Conservation (phyloP, 2,113 vertebrate genomes). For the Trematomus loennbergii region DNA sequence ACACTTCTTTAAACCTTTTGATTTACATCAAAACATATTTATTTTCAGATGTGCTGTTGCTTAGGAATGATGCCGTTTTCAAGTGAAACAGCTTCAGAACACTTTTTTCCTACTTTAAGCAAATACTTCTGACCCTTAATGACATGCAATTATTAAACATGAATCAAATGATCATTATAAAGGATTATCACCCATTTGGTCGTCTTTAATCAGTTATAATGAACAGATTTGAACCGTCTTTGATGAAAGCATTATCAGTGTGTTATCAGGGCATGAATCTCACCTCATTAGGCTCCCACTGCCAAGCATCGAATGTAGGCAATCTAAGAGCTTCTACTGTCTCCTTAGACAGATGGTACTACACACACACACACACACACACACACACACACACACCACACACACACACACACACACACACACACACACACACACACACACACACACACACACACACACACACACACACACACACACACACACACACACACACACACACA, state of each 20-base stretch:
- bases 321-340: conserved; percentile 91
- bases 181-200: no score
- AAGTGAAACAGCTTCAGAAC: not conserved
- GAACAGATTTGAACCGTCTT: not conserved
- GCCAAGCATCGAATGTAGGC: conserved; percentile 95
- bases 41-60: no score
- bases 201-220: not conserved
- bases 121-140: not conserved
- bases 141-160: not conserved
- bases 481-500: conserved; percentile 56
- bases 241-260: not conserved
- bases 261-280: conserved; percentile 41
- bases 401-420: conserved; percentile 37
- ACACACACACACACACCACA: conserved; percentile 55
- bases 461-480: conserved; percentile 62
- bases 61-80: no score
- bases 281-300: conserved; percentile 97
- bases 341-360: conserved; percentile 95
- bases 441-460: conserved; percentile 58
- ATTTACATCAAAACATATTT: no score
- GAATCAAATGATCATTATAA: not conserved
- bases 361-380: conserved; percentile 60
- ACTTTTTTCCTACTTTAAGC: not conserved
- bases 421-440: conserved; percentile 47
- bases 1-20: not conserved